Evolutionary conservation across 2,888 invertebrate genomes (phyloP).

Genomic region (Cylindroiulus punctatus): DNA sequence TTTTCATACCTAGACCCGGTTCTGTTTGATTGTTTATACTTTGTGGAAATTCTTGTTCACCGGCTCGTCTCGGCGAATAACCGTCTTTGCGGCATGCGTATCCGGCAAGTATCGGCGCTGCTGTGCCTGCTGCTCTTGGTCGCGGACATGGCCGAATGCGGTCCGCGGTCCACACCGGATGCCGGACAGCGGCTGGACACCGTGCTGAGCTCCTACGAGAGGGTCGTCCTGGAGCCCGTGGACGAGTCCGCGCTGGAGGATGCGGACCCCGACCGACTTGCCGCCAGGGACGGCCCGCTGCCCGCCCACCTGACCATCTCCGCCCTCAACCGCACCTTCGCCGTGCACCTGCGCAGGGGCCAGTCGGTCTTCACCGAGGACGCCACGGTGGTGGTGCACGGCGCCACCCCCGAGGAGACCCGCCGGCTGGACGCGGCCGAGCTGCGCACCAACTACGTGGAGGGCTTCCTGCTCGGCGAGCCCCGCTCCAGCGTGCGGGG

Average conservation of each 20-base stretch:
- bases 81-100: no score
- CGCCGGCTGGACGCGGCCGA: not conserved
- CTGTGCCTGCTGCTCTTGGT: not conserved
- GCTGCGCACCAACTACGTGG: constrained; percentile 12
- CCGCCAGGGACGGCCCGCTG: not conserved
- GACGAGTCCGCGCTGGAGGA: not conserved
- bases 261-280: not conserved
- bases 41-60: no score
- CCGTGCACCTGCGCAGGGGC: constrained; percentile 20
- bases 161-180: not conserved
- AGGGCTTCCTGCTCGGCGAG: constrained; percentile 27
- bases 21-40: no score
- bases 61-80: no score
- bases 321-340: not conserved
- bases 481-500: constrained; percentile 37
- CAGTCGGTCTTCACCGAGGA: not conserved
- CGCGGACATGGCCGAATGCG: not conserved
- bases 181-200: not conserved
- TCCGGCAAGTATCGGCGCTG: not conserved
- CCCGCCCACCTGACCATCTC: not conserved
- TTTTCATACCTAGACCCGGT: no score
- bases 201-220: not conserved
- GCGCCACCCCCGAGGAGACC: not conserved
- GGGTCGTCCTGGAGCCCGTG: not conserved
- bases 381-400: constrained; percentile 44